Evolutionary conservation across 2,888 invertebrate species (phyloP).

Genomic region (Linyphia triangularis): DNA sequence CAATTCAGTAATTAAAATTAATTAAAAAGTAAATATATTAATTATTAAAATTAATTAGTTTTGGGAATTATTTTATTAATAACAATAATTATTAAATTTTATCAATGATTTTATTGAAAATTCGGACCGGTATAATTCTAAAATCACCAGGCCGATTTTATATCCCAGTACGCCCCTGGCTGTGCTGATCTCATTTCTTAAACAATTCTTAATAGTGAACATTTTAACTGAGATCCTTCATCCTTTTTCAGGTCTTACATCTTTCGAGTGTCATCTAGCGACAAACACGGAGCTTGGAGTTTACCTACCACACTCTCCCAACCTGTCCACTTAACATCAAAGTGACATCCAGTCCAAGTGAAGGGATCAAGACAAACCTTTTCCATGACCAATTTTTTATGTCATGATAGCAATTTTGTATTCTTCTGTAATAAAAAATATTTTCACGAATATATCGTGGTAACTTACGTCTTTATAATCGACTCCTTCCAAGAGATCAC

Average conservation of each 20-base stretch:
- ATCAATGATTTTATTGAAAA: too few species aligned
- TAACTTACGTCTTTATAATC: too few species aligned
- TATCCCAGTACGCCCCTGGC: too few species aligned
- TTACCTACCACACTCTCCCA: constrained; percentile 84
- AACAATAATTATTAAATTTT: too few species aligned
- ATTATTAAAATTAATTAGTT: neutral
- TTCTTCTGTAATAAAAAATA: constrained; percentile 19
- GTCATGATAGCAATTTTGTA: constrained; percentile 9
- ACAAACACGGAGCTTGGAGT: constrained; percentile 88
- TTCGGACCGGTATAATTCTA: too few species aligned
- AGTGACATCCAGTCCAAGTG: neutral
- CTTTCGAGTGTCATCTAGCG: constrained; percentile 91
- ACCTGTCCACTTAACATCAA: constrained; percentile 17
- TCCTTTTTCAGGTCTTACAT: constrained; percentile 85
- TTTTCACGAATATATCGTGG: too few species aligned
- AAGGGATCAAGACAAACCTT: neutral
- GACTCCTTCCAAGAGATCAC: too few species aligned
- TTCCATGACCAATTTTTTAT: neutral
- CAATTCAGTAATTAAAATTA: neutral
- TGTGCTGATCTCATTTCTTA: neutral
- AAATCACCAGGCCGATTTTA: too few species aligned
- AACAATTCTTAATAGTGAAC: neutral
- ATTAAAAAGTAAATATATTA: neutral
- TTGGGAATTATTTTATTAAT: neutral
- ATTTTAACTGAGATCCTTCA: neutral